A percentile compares a stretch with the other conserved stretches of the same genome.
phyloP scores from a whole-genome alignment of 2,888 invertebrate genomes.

The Hoplodrina ambigua region DNA sequence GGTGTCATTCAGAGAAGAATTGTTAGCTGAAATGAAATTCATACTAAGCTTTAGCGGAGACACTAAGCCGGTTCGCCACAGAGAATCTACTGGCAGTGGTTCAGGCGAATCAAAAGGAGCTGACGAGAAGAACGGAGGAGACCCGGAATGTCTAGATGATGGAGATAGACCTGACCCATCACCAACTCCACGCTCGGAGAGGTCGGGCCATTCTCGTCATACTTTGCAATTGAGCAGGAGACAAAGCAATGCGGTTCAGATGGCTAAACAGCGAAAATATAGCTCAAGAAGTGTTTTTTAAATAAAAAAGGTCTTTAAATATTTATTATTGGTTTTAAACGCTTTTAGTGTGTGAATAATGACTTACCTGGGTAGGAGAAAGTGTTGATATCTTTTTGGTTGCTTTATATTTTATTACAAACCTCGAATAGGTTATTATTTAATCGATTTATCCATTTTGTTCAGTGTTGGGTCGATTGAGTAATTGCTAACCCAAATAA shows the following conservation, averaged over 20 bases:
- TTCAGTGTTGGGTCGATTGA: not conserved
- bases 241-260: conserved; percentile 84
- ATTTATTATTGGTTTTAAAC: too few species aligned
- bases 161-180: conserved; percentile 70
- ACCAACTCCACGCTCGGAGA: conserved; percentile 80
- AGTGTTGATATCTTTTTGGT: too few species aligned
- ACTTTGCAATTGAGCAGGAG: conserved; percentile 80
- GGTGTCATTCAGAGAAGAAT: conserved; percentile 92
- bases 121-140: conserved; percentile 71
- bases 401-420: too few species aligned
- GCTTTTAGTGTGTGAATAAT: too few species aligned
- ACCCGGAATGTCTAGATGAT: conserved; percentile 71
- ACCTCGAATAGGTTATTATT: not conserved
- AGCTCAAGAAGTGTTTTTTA: conserved; percentile 65
- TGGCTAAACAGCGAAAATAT: conserved; percentile 83
- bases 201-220: conserved; percentile 82
- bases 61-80: conserved; percentile 92
- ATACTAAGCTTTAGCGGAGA: conserved; percentile 93
- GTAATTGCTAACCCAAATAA: conserved; percentile 3
- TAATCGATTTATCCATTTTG: not conserved
- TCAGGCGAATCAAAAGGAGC: conserved; percentile 76
- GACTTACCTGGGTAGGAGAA: too few species aligned
- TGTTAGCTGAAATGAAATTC: conserved; percentile 93
- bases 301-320: not conserved
- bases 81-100: conserved; percentile 79